These are phyloP conservation scores for Euclidia mi DNA, from an alignment of 2,888 invertebrate species.

Conservation along the genomic window DNA sequence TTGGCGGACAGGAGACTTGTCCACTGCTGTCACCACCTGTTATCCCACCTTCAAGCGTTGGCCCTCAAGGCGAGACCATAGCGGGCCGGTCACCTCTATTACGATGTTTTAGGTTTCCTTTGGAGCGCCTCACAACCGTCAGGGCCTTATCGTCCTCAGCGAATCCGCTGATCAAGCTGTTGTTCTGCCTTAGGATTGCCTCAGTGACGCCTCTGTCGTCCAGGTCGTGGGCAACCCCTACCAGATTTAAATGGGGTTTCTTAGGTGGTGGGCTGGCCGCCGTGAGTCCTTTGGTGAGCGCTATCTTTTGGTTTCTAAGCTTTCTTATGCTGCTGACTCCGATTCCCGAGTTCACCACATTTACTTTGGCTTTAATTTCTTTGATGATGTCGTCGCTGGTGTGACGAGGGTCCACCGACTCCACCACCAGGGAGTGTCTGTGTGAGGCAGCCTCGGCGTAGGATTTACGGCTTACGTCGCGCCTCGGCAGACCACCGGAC, in stretches of 20 bases:
- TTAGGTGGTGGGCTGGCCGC: neutral
- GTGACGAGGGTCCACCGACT: conserved; percentile 4
- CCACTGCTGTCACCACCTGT: neutral
- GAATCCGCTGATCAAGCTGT: neutral
- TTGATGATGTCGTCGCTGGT: conserved; percentile 1
- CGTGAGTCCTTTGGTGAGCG: neutral
- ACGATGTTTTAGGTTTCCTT: neutral
- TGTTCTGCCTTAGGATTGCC: neutral
- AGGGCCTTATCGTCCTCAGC: neutral
- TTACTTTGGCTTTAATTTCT: neutral
- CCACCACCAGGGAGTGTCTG: conserved; percentile 2
- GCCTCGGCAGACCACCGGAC: too few relatives aligned
- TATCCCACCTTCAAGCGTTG: neutral
- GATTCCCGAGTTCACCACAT: conserved; percentile 2
- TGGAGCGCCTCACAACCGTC: neutral
- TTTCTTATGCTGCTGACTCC: conserved; percentile 2
- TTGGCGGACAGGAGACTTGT: neutral
- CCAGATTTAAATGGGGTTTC: neutral
- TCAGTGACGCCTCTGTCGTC: neutral
- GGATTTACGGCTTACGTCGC: too few relatives aligned
- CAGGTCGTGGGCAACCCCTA: neutral
- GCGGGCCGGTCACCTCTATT: neutral
- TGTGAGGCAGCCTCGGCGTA: too few relatives aligned
- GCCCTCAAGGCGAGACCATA: neutral
- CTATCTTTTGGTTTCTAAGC: neutral